Evolutionary conservation across 2,888 invertebrate genomes (phyloP), one percentile per base, ranked within the genome.

Genomic region (Lamproptera curius): DNA sequence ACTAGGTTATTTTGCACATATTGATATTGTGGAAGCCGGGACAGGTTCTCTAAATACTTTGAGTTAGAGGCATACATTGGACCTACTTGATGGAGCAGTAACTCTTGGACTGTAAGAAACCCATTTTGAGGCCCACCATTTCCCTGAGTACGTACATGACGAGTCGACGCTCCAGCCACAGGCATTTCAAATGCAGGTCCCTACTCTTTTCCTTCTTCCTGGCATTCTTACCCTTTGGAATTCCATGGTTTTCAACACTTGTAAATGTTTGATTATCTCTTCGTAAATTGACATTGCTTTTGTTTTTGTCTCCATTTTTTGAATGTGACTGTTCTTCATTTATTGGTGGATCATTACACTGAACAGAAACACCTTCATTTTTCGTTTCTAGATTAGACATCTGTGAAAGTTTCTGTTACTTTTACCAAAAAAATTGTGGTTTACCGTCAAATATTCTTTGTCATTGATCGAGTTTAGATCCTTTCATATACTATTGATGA

Each of bases 1-100:
- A 35, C 28, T 39, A 46, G 40, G 51, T 33, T 45, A 68, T 59
- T 63, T 37, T 72, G 68, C 46, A 72, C 60, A 33, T 72, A 61
- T 53, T 76, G 76, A 64, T 67, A 82, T 46, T 82, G 79, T 46
- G 83, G 83, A 55, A 83, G 81, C 53, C 82, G 64, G 14, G 69
- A 62, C 11, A 82, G 55, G 55, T 84, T 85, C 66, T 83, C 81
- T 42, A 83, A 60, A 59, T 84, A 82, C 34, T 76, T 76, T 3
- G 81, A 63, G n/a, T 69, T 61, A 51, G 57, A 65, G 26, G 71
- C 70, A 67, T 81, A 79, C 51, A 76, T 53, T 6, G 79, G 77
- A 36, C 71, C 66, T 45, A 73, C 63, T 50, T 78, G 73, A 26
- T 63, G 68, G 16, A 62, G 51, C 56, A 78, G 77, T 49, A 73